Conservation (phyloP, 2,113 vertebrate genomes). For the Cinclus mexicanus region DNA sequence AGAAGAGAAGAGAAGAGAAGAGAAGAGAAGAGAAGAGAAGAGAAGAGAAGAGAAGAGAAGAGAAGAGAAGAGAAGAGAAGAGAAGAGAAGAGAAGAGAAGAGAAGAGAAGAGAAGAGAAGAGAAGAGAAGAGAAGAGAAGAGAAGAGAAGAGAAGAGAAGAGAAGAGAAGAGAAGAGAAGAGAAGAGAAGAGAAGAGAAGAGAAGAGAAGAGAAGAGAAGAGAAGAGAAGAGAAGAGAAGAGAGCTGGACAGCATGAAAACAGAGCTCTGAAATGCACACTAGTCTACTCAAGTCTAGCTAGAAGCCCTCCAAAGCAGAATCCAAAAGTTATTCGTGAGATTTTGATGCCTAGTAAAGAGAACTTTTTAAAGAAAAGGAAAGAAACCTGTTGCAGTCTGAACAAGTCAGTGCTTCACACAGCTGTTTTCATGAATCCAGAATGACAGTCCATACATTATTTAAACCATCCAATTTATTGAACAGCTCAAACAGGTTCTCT, state of each 20-base stretch:
- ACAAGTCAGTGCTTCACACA: slow-evolving; percentile 6
- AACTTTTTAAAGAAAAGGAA: slow-evolving; percentile 29
- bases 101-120: background rate
- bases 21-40: too few species aligned
- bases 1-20: too few species aligned
- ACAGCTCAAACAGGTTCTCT: background rate
- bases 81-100: background rate
- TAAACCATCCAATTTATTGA: slow-evolving; percentile 57
- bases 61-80: too few species aligned
- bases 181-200: fast-evolving
- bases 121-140: fast-evolving
- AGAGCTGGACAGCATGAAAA: background rate
- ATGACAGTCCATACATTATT: slow-evolving; percentile 62
- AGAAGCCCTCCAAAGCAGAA: background rate
- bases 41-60: too few species aligned
- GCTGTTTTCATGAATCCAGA: background rate
- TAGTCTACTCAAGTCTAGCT: background rate
- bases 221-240: too few species aligned
- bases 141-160: too few species aligned
- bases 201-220: background rate
- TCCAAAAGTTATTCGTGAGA: background rate
- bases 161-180: too few species aligned
- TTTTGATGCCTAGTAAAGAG: background rate
- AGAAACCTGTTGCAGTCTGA: slow-evolving; percentile 15
- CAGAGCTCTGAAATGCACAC: background rate